Conservation (phyloP, 2,888 invertebrate species). For the Eurois occulta region DNA sequence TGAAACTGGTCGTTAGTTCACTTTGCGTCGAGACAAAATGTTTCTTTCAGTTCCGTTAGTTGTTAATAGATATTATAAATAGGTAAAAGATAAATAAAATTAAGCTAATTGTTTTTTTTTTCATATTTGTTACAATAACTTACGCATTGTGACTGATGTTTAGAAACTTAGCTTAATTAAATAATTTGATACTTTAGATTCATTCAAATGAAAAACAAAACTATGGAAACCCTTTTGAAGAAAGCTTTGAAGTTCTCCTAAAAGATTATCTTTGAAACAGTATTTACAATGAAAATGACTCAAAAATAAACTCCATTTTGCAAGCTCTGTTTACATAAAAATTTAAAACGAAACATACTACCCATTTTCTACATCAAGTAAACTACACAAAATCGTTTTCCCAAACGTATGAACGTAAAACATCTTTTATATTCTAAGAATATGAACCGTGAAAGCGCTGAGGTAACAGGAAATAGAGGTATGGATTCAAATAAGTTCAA, state of each 20-base stretch:
- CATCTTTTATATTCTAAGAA: slow-evolving; percentile 65
- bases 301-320: slow-evolving; percentile 1
- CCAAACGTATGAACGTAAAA: slow-evolving; percentile 37
- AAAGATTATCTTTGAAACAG: background rate
- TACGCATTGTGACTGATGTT: background rate
- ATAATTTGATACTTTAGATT: background rate
- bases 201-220: background rate
- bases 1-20: slow-evolving; percentile 4
- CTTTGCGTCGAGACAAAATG: slow-evolving; percentile 17
- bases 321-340: background rate
- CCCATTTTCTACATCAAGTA: slow-evolving; percentile 7
- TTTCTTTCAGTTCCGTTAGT: slow-evolving; percentile 1
- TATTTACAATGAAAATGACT: background rate
- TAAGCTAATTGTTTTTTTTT: too few relatives aligned
- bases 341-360: slow-evolving; percentile 8
- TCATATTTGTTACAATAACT: background rate
- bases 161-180: too few relatives aligned
- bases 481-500: slow-evolving; percentile 83
- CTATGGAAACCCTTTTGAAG: background rate
- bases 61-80: background rate
- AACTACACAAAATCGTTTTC: slow-evolving; percentile 48
- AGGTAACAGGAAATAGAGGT: slow-evolving; percentile 73
- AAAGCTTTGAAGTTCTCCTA: background rate
- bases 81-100: background rate
- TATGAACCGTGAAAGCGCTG: slow-evolving; percentile 72